Conservation (phyloP, 2,888 invertebrate species). For the Tethea ocularis region DNA sequence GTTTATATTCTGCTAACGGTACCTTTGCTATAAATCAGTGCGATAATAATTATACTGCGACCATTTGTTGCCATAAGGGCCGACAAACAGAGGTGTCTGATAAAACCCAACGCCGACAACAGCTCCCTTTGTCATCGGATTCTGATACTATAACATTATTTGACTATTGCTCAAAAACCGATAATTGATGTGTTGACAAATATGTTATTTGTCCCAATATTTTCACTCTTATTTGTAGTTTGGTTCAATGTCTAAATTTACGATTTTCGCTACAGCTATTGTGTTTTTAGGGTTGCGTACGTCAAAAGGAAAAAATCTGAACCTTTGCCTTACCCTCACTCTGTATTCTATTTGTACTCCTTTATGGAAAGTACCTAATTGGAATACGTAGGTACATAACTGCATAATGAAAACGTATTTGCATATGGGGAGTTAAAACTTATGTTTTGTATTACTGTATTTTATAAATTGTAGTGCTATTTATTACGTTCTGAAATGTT, state of each 20-base stretch:
- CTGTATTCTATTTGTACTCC: too few species aligned
- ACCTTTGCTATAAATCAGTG: slow-evolving; percentile 71
- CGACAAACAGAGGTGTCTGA: slow-evolving; percentile 57
- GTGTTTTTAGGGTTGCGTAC: not conserved
- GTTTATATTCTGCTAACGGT: slow-evolving; percentile 77
- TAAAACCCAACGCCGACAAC: slow-evolving; percentile 32
- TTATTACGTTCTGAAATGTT: too few species aligned
- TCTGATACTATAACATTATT: slow-evolving; percentile 31
- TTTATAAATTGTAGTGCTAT: too few species aligned
- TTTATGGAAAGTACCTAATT: too few species aligned
- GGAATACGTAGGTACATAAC: too few species aligned
- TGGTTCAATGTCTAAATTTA: not conserved
- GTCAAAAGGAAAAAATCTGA: too few species aligned
- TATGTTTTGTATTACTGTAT: too few species aligned
- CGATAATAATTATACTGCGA: slow-evolving; percentile 76
- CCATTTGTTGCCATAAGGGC: slow-evolving; percentile 70
- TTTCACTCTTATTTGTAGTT: slow-evolving; percentile 9
- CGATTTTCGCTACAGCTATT: not conserved
- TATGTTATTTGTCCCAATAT: slow-evolving; percentile 22
- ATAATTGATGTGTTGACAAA: slow-evolving; percentile 40
- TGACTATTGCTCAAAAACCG: slow-evolving; percentile 21
- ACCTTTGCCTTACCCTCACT: too few species aligned
- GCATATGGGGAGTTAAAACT: too few species aligned
- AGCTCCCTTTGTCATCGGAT: slow-evolving; percentile 31
- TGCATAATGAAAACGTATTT: too few species aligned